Conservation (phyloP, 2,113 vertebrate species). For the Oxygymnocypris stewartii region DNA sequence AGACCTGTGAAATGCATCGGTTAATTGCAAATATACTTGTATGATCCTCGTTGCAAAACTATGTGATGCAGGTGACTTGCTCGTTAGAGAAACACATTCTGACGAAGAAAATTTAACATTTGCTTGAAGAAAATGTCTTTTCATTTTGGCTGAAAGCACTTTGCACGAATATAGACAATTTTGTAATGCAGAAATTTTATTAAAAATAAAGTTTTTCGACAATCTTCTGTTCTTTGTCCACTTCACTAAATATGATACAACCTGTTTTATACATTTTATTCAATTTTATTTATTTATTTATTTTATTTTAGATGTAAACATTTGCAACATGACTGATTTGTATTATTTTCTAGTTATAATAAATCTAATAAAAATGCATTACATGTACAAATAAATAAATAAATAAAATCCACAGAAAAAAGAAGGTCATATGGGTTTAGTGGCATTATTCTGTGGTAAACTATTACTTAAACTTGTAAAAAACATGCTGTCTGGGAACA, state of each 20-base stretch:
- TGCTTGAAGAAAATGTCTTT: background rate
- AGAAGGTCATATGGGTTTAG: background rate
- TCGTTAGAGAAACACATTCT: background rate
- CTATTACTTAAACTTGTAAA: background rate
- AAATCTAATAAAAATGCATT: background rate
- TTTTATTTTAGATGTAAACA: background rate
- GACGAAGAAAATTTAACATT: background rate
- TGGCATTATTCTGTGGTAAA: background rate
- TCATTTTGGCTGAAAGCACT: background rate
- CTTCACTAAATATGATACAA: background rate
- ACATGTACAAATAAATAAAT: background rate
- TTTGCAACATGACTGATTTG: background rate
- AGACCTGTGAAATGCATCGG: background rate
- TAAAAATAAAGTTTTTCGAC: background rate
- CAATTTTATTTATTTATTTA: background rate
- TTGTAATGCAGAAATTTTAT: background rate
- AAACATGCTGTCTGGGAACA: background rate
- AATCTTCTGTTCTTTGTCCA: background rate
- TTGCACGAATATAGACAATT: background rate
- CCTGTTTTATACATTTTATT: too few relatives aligned
- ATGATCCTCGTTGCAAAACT: background rate
- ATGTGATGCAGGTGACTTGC: background rate
- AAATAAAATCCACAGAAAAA: background rate
- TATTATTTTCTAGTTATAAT: background rate
- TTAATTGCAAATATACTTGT: background rate